Conservation (phyloP, 2,888 invertebrate species). For the Octodonta nipae region DNA sequence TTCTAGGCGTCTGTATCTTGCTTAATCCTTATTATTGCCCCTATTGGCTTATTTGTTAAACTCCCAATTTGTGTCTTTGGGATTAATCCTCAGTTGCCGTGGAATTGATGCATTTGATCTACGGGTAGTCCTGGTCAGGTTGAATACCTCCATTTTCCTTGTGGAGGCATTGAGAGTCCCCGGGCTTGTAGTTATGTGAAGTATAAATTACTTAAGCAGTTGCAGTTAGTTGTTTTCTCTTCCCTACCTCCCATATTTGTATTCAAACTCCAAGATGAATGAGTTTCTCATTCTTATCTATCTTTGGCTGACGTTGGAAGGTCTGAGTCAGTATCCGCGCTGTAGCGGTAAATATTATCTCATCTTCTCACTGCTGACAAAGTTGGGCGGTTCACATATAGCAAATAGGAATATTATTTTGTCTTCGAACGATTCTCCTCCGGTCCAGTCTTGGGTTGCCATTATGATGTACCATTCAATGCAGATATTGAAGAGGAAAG, state of each 20-base stretch:
- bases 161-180: background rate
- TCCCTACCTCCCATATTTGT: background rate
- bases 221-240: background rate
- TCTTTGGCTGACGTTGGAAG: background rate
- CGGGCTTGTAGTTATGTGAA: background rate
- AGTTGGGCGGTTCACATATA: background rate
- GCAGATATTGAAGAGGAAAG: no score
- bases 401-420: background rate
- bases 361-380: background rate
- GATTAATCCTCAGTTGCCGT: background rate
- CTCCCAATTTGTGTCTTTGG: background rate
- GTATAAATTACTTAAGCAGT: background rate
- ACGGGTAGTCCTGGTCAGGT: no score
- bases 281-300: background rate
- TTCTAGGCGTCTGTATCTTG: no score
- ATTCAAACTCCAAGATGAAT: background rate
- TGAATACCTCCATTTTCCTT: no score
- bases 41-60: background rate
- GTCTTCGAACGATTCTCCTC: background rate
- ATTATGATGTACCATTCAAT: background rate
- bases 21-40: background rate
- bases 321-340: background rate
- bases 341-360: background rate
- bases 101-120: background rate
- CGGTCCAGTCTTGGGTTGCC: background rate